Evolutionary conservation across 2,113 vertebrate genomes (phyloP).

Genomic region (Rhinolophus ferrumequinum): DNA sequence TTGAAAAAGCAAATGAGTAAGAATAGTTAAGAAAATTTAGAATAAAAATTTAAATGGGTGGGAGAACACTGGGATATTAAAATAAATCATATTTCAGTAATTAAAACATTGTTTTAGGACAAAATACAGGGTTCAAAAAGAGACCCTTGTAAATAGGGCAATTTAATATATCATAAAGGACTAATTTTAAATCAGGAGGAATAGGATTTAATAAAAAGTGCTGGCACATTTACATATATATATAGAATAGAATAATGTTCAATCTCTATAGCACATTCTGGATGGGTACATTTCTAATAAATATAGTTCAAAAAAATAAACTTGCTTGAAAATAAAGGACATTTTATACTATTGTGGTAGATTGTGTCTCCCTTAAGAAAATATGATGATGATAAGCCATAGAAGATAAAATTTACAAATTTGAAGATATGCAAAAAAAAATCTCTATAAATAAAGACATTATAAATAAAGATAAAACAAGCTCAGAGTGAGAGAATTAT

Average conservation of each 20-base stretch:
- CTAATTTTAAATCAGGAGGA: neutral
- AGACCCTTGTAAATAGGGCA: neutral
- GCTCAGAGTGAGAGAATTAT: neutral
- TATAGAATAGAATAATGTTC: neutral
- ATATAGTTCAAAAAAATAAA: neutral
- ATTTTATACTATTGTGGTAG: neutral
- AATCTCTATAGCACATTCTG: neutral
- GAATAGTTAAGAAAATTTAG: neutral
- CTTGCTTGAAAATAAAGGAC: neutral
- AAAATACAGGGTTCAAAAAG: neutral
- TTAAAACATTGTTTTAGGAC: neutral
- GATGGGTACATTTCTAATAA: neutral
- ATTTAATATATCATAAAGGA: neutral
- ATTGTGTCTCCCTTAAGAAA: neutral
- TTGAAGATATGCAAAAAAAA: neutral
- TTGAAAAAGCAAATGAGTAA: neutral
- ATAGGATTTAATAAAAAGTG: neutral
- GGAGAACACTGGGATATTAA: neutral
- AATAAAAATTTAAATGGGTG: conserved; percentile 11
- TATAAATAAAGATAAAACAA: neutral
- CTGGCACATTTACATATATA: neutral
- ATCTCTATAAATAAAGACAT: neutral
- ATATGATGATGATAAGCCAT: neutral
- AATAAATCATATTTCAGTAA: neutral
- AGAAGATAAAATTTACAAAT: neutral